Percentiles rank a stretch among this genome's conserved stretches.
Evolutionary conservation across 2,888 invertebrate species (phyloP).

Genomic region (Spisula solida): DNA sequence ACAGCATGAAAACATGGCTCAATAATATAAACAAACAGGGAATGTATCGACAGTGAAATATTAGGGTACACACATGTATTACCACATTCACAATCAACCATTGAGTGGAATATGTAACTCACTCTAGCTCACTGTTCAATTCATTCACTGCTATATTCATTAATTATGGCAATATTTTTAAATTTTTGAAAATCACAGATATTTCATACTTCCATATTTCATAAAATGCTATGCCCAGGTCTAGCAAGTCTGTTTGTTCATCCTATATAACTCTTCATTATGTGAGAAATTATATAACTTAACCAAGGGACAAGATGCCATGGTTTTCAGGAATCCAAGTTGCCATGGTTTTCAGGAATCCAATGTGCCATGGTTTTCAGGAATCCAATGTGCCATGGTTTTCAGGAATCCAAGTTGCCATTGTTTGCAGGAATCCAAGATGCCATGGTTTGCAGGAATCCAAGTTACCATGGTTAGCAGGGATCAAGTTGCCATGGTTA

Average conservation of each 20-base stretch:
- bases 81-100: background rate
- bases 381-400: too few relatives aligned
- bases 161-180: slow-evolving; percentile 35
- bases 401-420: too few relatives aligned
- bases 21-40: slow-evolving; percentile 7
- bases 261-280: background rate
- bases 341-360: background rate
- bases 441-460: too few relatives aligned
- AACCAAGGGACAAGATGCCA: background rate
- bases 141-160: slow-evolving; percentile 26
- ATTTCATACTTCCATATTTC: slow-evolving; percentile 3
- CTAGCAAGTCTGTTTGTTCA: slow-evolving; percentile 22
- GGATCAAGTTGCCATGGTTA: background rate
- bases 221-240: slow-evolving; percentile 28
- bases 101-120: background rate
- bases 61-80: background rate
- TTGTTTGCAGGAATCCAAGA: background rate
- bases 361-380: background rate
- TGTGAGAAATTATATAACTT: background rate
- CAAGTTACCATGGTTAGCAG: background rate
- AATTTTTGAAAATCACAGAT: slow-evolving; percentile 35
- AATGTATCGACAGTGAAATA: background rate
- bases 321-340: background rate
- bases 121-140: background rate
- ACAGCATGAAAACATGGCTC: slow-evolving; percentile 11